Evolutionary conservation across 2,888 invertebrate genomes (phyloP).

Genomic region (Trissoscelio sp.): DNA sequence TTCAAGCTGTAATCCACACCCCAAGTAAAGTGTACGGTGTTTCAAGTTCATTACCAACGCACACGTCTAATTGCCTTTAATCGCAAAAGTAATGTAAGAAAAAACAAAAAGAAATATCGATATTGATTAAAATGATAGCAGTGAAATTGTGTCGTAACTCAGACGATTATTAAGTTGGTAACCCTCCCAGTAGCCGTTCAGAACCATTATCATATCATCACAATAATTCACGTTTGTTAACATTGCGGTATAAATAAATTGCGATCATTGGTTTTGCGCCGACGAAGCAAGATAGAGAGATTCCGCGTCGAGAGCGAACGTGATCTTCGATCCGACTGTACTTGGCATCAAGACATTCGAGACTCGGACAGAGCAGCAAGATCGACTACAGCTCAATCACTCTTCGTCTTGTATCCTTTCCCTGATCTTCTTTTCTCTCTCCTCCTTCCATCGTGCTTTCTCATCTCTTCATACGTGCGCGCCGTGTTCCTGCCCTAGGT

Average conservation of each 20-base stretch:
- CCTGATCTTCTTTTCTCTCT: constrained; percentile 68
- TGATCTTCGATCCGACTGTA: constrained; percentile 77
- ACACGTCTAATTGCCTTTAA: background rate
- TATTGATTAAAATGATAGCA: background rate
- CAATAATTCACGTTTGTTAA: constrained; percentile 61
- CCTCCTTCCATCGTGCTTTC: constrained; percentile 48
- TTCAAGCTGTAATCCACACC: constrained; percentile 57
- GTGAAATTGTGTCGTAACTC: background rate
- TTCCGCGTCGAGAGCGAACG: constrained; percentile 76
- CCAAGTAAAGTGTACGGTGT: background rate
- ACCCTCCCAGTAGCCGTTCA: constrained; percentile 6
- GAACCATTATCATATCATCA: constrained; percentile 50
- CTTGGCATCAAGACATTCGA: constrained; percentile 81
- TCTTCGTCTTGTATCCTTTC: constrained; percentile 80
- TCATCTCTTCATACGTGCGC: constrained; percentile 36
- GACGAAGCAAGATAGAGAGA: constrained; percentile 57
- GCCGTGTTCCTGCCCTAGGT: constrained; percentile 24
- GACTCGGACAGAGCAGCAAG: constrained; percentile 81
- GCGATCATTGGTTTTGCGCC: constrained; percentile 27
- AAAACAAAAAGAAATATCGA: background rate
- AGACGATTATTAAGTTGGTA: background rate
- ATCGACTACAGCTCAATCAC: constrained; percentile 83
- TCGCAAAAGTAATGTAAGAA: background rate
- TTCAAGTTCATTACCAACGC: constrained; percentile 11
- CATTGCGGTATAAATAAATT: constrained; percentile 62